Base-by-base conservation (phyloP, 2,113 vertebrate species). In the Typhlomys cinereus region DNA sequence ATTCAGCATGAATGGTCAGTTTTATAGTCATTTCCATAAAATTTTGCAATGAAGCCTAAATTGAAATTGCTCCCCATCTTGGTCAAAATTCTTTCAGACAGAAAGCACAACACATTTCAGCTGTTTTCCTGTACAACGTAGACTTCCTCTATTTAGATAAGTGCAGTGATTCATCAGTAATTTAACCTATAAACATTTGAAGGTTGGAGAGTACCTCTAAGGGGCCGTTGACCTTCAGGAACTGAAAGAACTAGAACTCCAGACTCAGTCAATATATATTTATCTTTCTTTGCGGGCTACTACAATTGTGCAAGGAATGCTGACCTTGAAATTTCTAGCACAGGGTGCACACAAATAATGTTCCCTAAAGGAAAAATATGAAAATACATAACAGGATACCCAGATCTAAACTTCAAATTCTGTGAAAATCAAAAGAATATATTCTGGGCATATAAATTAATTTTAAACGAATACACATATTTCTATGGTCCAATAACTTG, bases 221-320 rank as follows among this genome's bases (percentile, higher is more conserved):
- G 98, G 97, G 85, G 97, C 97, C 97, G 96, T 98, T 98, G 98
- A 98, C 98, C 97, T 98, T 98, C 97, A 98, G 85, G 96, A 98
- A 97, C 97, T 79, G 95, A 97, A 98, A 97, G 94, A 98, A 97
- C 75, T 97, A 84, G 94, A 98, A 97, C 95, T 97, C 93, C 94
- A 98, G 96, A 93, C 94, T 98, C 62, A 98, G 98, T 98, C 97
- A 98, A 98, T 98, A 98, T 97, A 97, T 98, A 98, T 98, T 98
- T 98, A 98, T 98, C 94, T 98, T 98, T 98, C 97, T 98, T 97
- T 97, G 95, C 97, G 97, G 97, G 98, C 96, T 97, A 97, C 98
- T 98, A 98, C 95, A 97, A 98, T 95, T 97, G 96, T 96, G 92
- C 94, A 97, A 97, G 96, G 97, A 98, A 97, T 97, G 96, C 96